Conservation (phyloP, 2,888 invertebrate species). For the Vandiemenella viatica region DNA sequence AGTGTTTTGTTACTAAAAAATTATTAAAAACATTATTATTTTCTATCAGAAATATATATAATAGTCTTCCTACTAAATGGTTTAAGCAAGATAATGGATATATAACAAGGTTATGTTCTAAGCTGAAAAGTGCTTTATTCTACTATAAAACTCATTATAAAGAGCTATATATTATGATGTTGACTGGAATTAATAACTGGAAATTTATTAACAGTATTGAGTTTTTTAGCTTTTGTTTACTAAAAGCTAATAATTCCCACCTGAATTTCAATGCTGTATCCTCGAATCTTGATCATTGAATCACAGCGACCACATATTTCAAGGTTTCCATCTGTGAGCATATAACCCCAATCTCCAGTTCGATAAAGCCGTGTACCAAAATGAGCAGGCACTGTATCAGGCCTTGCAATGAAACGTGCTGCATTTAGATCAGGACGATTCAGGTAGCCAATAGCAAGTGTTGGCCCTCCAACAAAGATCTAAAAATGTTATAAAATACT, state of each 20-base stretch:
- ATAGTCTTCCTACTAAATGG: too few relatives aligned
- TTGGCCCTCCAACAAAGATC: constrained; percentile 21
- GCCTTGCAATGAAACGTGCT: constrained; percentile 17
- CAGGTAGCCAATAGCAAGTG: constrained; percentile 20
- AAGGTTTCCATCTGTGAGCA: constrained; percentile 18
- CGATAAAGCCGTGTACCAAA: constrained; percentile 18
- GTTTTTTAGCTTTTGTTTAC: too few relatives aligned
- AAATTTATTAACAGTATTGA: too few relatives aligned
- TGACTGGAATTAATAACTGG: too few relatives aligned
- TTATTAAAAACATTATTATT: too few relatives aligned
- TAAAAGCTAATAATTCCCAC: constrained; percentile 11
- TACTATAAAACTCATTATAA: too few relatives aligned
- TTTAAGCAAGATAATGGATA: too few relatives aligned
- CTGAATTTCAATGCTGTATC: constrained; percentile 21
- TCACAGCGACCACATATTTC: constrained; percentile 21
- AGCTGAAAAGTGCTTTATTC: too few relatives aligned
- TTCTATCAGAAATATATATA: too few relatives aligned
- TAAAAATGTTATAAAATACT: constrained; percentile 3
- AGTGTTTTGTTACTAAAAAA: too few relatives aligned
- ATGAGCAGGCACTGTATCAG: constrained; percentile 11
- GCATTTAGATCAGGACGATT: constrained; percentile 19
- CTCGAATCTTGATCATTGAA: constrained; percentile 21
- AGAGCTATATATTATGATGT: too few relatives aligned
- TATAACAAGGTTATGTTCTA: too few relatives aligned
- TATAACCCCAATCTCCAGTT: constrained; percentile 22